Conservation (phyloP, 1,140 invertebrate genomes). For the Drosophila kanapiae region DNA sequence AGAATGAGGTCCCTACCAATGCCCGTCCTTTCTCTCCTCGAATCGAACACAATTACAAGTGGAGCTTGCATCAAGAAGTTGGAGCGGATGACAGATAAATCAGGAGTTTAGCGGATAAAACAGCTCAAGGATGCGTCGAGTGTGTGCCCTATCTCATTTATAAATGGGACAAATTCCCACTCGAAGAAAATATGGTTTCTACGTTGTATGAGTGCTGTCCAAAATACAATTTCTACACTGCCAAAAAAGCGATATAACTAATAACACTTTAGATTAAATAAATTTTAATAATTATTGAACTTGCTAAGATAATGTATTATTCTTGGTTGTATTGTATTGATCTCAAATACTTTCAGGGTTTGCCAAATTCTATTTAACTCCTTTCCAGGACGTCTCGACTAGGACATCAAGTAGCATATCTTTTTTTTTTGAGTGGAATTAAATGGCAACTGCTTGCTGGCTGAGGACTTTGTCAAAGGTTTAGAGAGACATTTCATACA, state of each 20-base stretch:
- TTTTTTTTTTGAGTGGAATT: conserved; percentile 13
- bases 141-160: conserved; percentile 63
- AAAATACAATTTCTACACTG: background rate
- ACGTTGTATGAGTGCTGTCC: background rate
- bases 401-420: no score
- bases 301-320: background rate
- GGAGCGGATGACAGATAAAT: conserved; percentile 40
- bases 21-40: no score
- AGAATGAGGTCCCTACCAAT: conserved; percentile 8
- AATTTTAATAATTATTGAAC: background rate
- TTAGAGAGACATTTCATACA: conserved; percentile 32
- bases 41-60: conserved; percentile 30
- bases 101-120: conserved; percentile 36
- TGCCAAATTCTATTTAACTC: background rate
- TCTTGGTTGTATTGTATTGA: no score
- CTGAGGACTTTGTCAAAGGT: conserved; percentile 14
- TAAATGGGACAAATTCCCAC: conserved; percentile 29
- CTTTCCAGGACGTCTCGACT: background rate
- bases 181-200: conserved; percentile 14
- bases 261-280: no score
- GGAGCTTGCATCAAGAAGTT: background rate
- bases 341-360: no score
- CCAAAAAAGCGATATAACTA: no score
- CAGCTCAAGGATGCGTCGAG: conserved; percentile 25
- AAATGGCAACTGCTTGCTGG: conserved; percentile 20